These are phyloP conservation scores for Nemotelus pantherinus DNA, from an alignment of 2,888 invertebrate genomes.

Conservation along the genomic window DNA sequence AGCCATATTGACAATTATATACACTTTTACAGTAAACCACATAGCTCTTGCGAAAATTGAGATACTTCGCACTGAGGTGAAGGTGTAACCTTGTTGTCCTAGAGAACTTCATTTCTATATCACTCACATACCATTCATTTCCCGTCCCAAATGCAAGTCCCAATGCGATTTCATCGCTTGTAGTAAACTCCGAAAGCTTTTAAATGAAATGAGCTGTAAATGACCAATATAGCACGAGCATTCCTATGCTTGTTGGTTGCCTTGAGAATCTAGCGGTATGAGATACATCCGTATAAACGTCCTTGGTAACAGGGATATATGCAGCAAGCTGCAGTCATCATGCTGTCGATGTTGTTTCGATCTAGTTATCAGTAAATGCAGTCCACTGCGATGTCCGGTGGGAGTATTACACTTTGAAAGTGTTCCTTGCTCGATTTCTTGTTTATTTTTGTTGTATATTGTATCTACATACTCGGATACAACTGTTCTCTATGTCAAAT, in stretches of 20 bases:
- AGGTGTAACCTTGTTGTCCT: neutral
- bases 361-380: constrained; percentile 20
- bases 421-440: constrained; percentile 3
- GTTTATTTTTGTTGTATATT: constrained; percentile 16
- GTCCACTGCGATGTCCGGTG: neutral
- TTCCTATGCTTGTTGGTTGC: neutral
- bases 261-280: neutral
- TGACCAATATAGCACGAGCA: neutral
- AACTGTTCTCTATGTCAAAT: neutral
- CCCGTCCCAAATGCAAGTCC: neutral
- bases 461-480: neutral
- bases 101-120: constrained; percentile 18
- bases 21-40: too few relatives aligned
- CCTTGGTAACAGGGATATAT: neutral
- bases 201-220: constrained; percentile 36
- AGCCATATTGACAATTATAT: too few relatives aligned
- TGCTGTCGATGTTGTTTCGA: constrained; percentile 14
- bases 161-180: constrained; percentile 19
- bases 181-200: constrained; percentile 29
- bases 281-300: neutral
- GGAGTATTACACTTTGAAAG: constrained; percentile 16
- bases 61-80: too few relatives aligned
- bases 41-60: too few relatives aligned
- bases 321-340: constrained; percentile 14
- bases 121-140: constrained; percentile 23